Base-by-base conservation (phyloP, 2,797 vertebrate species). In the Eleutherodactylus coqui region DNA sequence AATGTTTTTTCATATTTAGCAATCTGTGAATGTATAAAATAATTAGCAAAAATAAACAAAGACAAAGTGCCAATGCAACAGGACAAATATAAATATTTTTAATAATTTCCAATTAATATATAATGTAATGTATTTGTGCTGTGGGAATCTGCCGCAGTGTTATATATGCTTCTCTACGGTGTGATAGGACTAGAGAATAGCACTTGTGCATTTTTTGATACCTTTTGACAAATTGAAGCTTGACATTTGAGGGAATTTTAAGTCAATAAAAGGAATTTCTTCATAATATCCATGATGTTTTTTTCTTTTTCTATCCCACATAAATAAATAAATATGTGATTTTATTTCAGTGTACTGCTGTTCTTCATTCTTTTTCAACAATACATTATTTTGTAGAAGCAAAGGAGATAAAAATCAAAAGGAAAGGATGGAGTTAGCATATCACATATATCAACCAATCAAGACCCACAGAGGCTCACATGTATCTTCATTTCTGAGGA, bases 271-370 rank as follows among this genome's bases (percentile, higher is more conserved):
- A 82, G 17, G 47, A 72, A 82, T 72, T 82, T 64, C 34, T 41
- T 82, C 53, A n/a, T 53, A 72, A 72, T 51, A 70, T n/a, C 41
- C 34, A 27, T 32, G 45, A 29, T 51, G 21, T 82, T 80, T 49
- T 81, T 80, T 49, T 72, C 34, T 36, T 29, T 72, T 53, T 58
- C 41, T 47, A n/a, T 51, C 24, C 47, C 24, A 70, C 55, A 82
- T 82, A 47, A 55, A 82, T 82, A 82, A 82, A 53, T 53, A 72
- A 72, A 43, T 82, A n/a, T 82, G 47, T 72, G 34, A 82, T 82
- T 53, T 24, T 82, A 70, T 82, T 70, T 34, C 70, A n/a, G 29
- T 36, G 34, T 14, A 53, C 27, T 21, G 64, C 29, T 53, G 53
- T 51, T 21, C 45, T 82, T 82, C 32, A 69, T 69, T 64, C 43